Percentiles rank a stretch among this genome's conserved stretches.
Conservation (phyloP, 35 echinoderm and acorn worm genomes). For the Stichopus chloronotus region DNA sequence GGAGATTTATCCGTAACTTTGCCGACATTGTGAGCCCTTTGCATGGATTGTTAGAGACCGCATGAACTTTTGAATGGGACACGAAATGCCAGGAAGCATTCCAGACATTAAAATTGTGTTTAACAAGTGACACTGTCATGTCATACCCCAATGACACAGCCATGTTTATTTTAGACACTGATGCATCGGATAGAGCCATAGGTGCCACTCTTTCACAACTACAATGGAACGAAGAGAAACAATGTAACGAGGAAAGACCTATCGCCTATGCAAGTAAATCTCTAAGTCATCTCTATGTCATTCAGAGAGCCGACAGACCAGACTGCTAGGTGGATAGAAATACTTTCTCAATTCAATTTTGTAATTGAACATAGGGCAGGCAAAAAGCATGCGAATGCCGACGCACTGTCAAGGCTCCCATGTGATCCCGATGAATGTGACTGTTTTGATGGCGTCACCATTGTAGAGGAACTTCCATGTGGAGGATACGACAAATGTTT, state of each 20-base stretch:
- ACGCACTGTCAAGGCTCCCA: constrained; percentile 40
- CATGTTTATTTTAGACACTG: constrained; percentile 54
- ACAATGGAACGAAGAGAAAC: neutral
- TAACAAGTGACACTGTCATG: constrained; percentile 36
- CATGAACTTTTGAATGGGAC: no score
- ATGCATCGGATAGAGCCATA: constrained; percentile 38
- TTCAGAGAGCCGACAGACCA: constrained; percentile 62
- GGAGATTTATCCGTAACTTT: constrained; percentile 59
- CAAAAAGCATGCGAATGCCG: constrained; percentile 67
- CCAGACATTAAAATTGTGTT: constrained; percentile 27
- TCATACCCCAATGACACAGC: constrained; percentile 42
- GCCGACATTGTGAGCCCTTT: constrained; percentile 45
- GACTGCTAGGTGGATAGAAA: constrained; percentile 46
- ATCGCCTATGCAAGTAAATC: constrained; percentile 41
- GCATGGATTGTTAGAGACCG: constrained; percentile 51
- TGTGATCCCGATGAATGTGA: neutral
- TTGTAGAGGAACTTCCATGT: constrained; percentile 42
- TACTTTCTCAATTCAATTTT: neutral
- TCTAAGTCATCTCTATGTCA: constrained; percentile 12
- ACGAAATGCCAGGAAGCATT: no score
- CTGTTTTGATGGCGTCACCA: neutral
- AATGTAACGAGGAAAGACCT: constrained; percentile 47
- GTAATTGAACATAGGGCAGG: constrained; percentile 57
- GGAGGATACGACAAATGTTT: constrained; percentile 16
- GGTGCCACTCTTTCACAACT: constrained; percentile 45